Conservation (phyloP, 2,797 vertebrate species). For the Gymnothorax javanicus region DNA sequence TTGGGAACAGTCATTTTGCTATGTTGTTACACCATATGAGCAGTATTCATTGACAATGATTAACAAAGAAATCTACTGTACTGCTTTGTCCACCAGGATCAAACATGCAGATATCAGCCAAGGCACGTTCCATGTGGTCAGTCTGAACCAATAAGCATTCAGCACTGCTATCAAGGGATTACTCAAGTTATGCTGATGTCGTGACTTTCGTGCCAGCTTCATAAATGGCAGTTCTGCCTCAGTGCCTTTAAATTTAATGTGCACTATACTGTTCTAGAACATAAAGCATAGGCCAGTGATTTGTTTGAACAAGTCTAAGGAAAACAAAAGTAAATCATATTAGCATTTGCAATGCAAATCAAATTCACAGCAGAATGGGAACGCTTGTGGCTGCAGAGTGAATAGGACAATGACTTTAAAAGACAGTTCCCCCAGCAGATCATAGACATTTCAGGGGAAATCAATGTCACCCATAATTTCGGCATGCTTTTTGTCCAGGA, state of each 20-base stretch:
- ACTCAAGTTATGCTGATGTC: constrained; percentile 18
- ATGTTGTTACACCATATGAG: constrained; percentile 63
- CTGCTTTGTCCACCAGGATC: constrained; percentile 65
- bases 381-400: background rate
- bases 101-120: constrained; percentile 20
- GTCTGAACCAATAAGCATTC: background rate
- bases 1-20: background rate
- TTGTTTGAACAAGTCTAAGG: background rate
- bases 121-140: background rate
- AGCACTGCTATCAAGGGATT: background rate
- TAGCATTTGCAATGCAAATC: background rate
- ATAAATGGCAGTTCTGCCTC: background rate
- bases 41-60: constrained; percentile 80
- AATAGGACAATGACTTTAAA: background rate
- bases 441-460: background rate
- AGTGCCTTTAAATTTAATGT: background rate
- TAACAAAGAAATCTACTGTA: constrained; percentile 78
- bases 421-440: background rate
- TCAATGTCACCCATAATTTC: background rate
- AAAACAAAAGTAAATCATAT: background rate
- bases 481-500: background rate
- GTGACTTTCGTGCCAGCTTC: constrained; percentile 1
- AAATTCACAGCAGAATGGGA: background rate
- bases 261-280: background rate
- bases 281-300: background rate